Base-by-base conservation (phyloP, 2,888 invertebrate species). In the Lithodes maja region DNA sequence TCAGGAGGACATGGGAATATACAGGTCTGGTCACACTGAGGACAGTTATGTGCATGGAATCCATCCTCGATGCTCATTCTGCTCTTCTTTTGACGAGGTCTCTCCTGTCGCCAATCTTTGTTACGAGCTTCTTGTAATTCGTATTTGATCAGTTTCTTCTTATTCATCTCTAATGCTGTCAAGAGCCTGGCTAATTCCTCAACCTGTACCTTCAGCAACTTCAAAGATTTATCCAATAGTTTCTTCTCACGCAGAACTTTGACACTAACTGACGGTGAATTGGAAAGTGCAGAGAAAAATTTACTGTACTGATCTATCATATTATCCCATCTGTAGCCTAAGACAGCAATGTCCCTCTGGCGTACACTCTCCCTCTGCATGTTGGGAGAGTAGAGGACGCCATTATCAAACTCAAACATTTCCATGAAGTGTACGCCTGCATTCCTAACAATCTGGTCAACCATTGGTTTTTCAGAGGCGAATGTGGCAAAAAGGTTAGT, bases 321-420 rank as follows among this genome's bases (percentile, higher is more conserved):
- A 53, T 50, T 69, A 50, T 81, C 69, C 86, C 86, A 86, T 33
- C 86, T 80, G 33, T 74, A 74, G 9, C 54, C 50, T 12, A 86
- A 17, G 15, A 86, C 74, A 74, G 9, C 50, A n/a, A 17, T 54
- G n/a, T 50, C 55, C 33, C n/a, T 81, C n/a, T 80, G 33, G 15
- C n/a, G 3, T 52, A 53, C 15, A 33, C 50, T 74, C 50, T 17
- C 52, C 49, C 53, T 80, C 5, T n/a, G 1, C 15, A 9, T 78
- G n/a, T 77, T 61, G 55, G 85, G 74, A 54, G 85, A 12, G 69
- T 9, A 86, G 2, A 86, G 74, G 54, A 86, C 61, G 33, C 86
- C 86, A 80, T 86, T 86, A 81, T 86, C 86, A 86, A 86, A 81
- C 49, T 86, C 71, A 81, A 81, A 86, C 74, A 86, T 81, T 15